Percentiles rank a stretch among this genome's conserved stretches.
Evolutionary conservation across 2,113 vertebrate genomes (phyloP).

Genomic region (Glaucidium brasilianum): DNA sequence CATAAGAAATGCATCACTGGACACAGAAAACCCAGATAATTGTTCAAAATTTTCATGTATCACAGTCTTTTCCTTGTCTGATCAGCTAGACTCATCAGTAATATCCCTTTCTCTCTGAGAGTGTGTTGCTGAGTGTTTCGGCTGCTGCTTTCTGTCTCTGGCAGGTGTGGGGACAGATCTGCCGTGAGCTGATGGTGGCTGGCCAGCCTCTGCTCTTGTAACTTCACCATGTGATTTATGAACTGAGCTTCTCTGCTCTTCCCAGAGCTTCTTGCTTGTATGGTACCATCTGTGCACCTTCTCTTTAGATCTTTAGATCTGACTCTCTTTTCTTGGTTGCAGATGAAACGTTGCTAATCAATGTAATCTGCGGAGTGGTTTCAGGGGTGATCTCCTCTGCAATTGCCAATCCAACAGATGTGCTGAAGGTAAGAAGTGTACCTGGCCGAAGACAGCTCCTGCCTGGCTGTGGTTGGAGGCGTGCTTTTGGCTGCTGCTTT

Average conservation of each 20-base stretch:
- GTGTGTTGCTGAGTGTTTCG: background rate
- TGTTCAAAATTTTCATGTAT: fast-evolving
- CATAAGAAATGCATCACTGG: background rate
- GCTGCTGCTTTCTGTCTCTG: background rate
- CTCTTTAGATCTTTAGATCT: fast-evolving
- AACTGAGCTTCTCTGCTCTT: background rate
- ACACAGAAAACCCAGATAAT: background rate
- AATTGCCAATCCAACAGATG: slow-evolving; percentile 93
- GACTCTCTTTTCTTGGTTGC: slow-evolving; percentile 25
- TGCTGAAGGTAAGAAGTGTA: slow-evolving; percentile 86
- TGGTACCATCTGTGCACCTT: background rate
- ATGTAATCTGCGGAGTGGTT: slow-evolving; percentile 94
- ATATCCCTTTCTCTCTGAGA: background rate
- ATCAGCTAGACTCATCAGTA: background rate
- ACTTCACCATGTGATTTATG: background rate
- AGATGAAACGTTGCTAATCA: slow-evolving; percentile 96
- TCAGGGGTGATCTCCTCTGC: slow-evolving; percentile 93
- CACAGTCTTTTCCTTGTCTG: background rate
- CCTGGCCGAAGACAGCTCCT: background rate
- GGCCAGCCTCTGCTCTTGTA: background rate
- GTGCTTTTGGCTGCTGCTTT: background rate
- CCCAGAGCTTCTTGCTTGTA: background rate
- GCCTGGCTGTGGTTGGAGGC: background rate
- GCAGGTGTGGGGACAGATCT: background rate
- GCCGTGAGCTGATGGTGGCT: background rate